phyloP scores from a whole-genome alignment of 2,888 invertebrate genomes.

The Campopleginae sp. region DNA sequence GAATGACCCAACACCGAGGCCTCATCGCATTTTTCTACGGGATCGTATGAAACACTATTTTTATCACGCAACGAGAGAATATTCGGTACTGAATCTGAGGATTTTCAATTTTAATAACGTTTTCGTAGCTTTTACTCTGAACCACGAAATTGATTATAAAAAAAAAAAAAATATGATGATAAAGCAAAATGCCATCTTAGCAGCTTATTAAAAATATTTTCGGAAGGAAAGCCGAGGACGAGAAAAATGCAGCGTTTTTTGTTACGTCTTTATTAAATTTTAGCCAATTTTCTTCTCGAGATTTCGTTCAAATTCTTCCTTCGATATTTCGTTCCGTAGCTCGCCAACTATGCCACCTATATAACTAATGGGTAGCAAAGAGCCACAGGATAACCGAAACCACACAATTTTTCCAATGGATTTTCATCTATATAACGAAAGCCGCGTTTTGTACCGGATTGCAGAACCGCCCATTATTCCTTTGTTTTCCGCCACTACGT shows the following conservation, averaged over 20 bases:
- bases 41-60: not conserved
- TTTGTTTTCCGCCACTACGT: constrained; percentile 29
- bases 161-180: not conserved
- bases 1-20: not conserved
- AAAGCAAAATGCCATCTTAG: not conserved
- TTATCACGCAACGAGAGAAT: not conserved
- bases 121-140: not conserved
- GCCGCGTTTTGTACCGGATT: constrained; percentile 13
- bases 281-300: not conserved
- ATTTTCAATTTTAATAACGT: not conserved
- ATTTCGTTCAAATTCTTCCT: not conserved
- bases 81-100: not conserved
- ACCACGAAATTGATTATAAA: not conserved
- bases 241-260: not conserved
- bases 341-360: not conserved
- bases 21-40: not conserved
- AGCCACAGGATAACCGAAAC: constrained; percentile 5
- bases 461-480: not conserved
- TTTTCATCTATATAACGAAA: constrained; percentile 34
- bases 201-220: constrained; percentile 6
- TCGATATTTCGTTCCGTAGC: not conserved
- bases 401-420: constrained; percentile 24
- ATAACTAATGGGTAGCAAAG: constrained; percentile 1
- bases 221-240: not conserved
- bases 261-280: not conserved